Percentiles rank a stretch among this genome's conserved stretches.
These are phyloP conservation scores for Hepsetus odoe DNA, from an alignment of 2,113 vertebrate species.

Conservation along the genomic window DNA sequence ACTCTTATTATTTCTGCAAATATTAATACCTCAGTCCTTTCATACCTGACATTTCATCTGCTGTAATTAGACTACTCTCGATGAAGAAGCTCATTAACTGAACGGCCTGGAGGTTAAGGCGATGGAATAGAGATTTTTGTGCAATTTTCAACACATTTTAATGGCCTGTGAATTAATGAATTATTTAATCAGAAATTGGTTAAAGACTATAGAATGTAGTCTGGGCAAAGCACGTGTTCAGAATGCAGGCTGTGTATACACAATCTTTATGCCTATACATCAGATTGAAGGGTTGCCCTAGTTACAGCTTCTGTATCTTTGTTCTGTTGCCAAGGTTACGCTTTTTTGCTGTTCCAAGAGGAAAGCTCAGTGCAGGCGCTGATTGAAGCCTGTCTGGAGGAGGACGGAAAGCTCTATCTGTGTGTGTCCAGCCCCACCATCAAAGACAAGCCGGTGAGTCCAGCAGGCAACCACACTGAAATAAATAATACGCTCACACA, in stretches of 20 bases:
- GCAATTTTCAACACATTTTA: too few species aligned
- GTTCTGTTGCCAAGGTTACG: conserved; percentile 83
- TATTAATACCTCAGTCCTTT: not conserved
- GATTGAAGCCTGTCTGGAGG: conserved; percentile 97
- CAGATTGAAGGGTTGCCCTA: not conserved
- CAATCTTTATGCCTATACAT: not conserved
- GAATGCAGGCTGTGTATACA: not conserved
- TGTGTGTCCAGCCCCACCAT: conserved; percentile 98
- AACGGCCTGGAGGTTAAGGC: too few species aligned
- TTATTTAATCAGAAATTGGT: too few species aligned
- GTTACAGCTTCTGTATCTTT: not conserved
- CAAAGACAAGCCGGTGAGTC: conserved; percentile 98
- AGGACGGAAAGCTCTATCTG: conserved; percentile 96
- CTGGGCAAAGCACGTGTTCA: not conserved
- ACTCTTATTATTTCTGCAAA: too few species aligned
- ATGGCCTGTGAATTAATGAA: too few species aligned
- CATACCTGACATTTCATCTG: too few species aligned
- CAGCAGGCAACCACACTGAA: not conserved
- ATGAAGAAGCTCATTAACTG: too few species aligned
- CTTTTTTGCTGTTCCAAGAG: conserved; percentile 98
- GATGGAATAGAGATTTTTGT: too few species aligned
- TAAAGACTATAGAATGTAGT: not conserved
- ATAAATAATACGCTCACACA: not conserved
- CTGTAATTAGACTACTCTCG: too few species aligned
- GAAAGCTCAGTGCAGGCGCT: conserved; percentile 96